Evolutionary conservation across 2,113 vertebrate species (phyloP), one percentile per base, ranked within the genome.

Genomic region (Bubo scandiacus): DNA sequence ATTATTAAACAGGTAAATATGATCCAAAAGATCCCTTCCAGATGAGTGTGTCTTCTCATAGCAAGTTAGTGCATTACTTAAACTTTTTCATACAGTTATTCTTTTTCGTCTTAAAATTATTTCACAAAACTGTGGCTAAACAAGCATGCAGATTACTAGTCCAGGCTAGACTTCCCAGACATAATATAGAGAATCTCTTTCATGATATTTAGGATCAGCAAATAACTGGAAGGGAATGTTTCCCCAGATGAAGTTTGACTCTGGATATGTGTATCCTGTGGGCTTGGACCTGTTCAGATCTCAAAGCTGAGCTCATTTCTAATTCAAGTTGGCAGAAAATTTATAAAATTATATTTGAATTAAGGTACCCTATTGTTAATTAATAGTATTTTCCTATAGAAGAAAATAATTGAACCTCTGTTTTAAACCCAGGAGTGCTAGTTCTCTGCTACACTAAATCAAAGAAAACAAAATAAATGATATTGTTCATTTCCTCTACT

Each of bases 361-460:
- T 61, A 34, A 57, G 10, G 57, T 79, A 90, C 25, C 15, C 5
- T 86, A 29, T 65, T 32, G 62, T 91, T 96, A 96, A 90, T 92
- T 95, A 92, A 85, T 45, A 92, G 30, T 45, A 29, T 93, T 91
- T 96, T 97, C 83, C n/a, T 94, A 36, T 43, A 92, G 67, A 96
- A 95, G 15, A 30, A 93, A 88, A 36, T 93, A 96, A 84, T 38
- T 94, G 87, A 83, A 63, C 20, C 9, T 90, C 82, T 57, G 27
- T 47, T 84, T 86, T 38, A 92, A 95, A 81, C 34, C 79, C 55
- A 80, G 38, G 67, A 94, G n/a, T 92, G 36, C 54, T 86, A 55
- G 52, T n/a, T 86, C 71, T 94, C n/a, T 90, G 21, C 15, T 86
- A 92, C 58, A 67, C 22, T 81, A 96, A 95, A 93, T 54, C 52